Base-by-base conservation (phyloP, 2,888 invertebrate genomes). In the Drosophila conformis region DNA sequence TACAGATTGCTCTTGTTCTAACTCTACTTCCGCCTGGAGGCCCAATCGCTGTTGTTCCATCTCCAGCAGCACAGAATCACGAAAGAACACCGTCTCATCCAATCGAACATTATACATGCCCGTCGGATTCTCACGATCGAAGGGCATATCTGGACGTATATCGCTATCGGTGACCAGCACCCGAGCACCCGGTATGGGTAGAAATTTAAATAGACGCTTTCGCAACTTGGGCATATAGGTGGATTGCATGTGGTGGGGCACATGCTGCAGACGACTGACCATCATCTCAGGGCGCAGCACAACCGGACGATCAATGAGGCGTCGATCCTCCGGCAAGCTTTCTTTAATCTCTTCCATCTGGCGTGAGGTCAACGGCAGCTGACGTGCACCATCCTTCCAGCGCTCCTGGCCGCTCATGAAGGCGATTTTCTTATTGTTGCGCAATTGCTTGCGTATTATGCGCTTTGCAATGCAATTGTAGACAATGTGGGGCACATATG, bases 351-450 rank as follows among this genome's bases (percentile, higher is more conserved):
- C 64, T 52, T 90, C 83, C 67, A 90, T 36, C 35, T 91, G 87
- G 2, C 64, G 64, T 0, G 42, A 29, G 0, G 91, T 91, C 21
- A 87, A 18, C 42, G 69, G 63, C 1, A 81, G 27, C 0, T 84
- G 80, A 2, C 81, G 82, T 0, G 83, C 77, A 1, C 68, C 65
- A 46, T 90, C 91, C 42, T 79, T 85, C 78, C 90, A 92, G 5
- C 92, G 91, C 46, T 92, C 91, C 69, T 84, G 84, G 8, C 91
- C 91, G 35, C 92, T 92, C 35, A 82, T 77, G 27, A 92, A 92
- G 2, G 91, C 92, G 18, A 92, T 84, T 60, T 92, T 92, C 51
- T 92, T 92, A 62, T 92, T 92, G 51, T 69, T 88, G 2, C 87
- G 80, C 68, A 92, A 40, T 59, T 91, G 91, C 6, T 91, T 89